Percentiles rank a stretch among this genome's conserved stretches.
Evolutionary conservation across 2,888 invertebrate genomes (phyloP).

Genomic region (Scaptomyza parva): DNA sequence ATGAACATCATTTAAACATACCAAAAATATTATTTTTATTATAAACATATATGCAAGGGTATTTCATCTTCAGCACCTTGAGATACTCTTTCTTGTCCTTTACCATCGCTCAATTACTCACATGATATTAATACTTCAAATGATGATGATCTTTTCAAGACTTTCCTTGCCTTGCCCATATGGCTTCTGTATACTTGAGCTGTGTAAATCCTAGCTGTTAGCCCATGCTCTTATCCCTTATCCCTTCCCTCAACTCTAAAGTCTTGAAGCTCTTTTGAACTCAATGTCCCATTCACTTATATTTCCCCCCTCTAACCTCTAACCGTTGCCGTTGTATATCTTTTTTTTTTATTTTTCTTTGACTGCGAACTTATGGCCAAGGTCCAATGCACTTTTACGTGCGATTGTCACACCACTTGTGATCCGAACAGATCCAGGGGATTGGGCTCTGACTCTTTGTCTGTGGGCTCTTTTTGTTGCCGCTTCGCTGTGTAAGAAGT

Average conservation of each 20-base stretch:
- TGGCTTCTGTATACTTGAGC: constrained; percentile 46
- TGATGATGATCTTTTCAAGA: constrained; percentile 16
- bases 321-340: not conserved
- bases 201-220: constrained; percentile 9
- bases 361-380: constrained; percentile 37
- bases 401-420: constrained; percentile 76
- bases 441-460: constrained; percentile 53
- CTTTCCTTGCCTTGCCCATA: constrained; percentile 63
- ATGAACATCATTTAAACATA: not conserved
- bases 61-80: not conserved
- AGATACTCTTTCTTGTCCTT: not conserved
- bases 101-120: constrained; percentile 14
- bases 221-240: not conserved
- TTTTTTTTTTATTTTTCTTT: constrained; percentile 1
- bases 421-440: constrained; percentile 38
- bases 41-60: too few species aligned
- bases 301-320: not conserved
- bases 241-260: not conserved
- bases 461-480: constrained; percentile 48
- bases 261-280: constrained; percentile 50
- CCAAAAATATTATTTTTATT: not conserved
- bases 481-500: constrained; percentile 60
- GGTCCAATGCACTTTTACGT: constrained; percentile 74
- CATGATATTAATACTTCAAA: constrained; percentile 11
- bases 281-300: constrained; percentile 22